Evolutionary conservation across 2,797 vertebrate genomes (phyloP).

Genomic region (Gouania willdenowi): DNA sequence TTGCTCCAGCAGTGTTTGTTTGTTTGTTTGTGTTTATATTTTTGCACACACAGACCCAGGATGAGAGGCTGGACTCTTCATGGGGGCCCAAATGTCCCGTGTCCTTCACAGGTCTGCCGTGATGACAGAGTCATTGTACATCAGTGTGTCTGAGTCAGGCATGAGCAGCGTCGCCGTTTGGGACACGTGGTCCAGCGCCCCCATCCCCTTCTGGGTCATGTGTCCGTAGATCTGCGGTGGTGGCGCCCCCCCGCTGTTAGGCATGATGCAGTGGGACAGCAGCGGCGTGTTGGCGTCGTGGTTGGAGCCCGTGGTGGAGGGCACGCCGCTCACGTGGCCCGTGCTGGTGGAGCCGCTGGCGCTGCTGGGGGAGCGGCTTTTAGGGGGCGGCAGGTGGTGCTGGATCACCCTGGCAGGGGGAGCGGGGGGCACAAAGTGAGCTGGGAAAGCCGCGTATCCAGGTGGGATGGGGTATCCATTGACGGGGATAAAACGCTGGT

Average conservation of each 20-base stretch:
- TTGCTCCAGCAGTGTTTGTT: slow-evolving; percentile 34
- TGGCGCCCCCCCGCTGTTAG: slow-evolving; percentile 67
- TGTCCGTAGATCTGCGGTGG: slow-evolving; percentile 82
- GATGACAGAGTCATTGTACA: slow-evolving; percentile 89
- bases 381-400: slow-evolving; percentile 96
- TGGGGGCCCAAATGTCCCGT: too few species aligned
- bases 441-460: slow-evolving; percentile 92
- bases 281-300: slow-evolving; percentile 96
- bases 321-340: slow-evolving; percentile 90
- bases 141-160: slow-evolving; percentile 80
- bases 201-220: slow-evolving; percentile 83
- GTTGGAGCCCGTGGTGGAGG: slow-evolving; percentile 94
- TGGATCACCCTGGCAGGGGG: slow-evolving; percentile 86
- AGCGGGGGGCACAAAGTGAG: slow-evolving; percentile 82
- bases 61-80: slow-evolving; percentile 15
- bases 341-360: slow-evolving; percentile 98
- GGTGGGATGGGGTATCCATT: slow-evolving; percentile 94
- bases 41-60: slow-evolving; percentile 15
- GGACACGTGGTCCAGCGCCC: slow-evolving; percentile 84
- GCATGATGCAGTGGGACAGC: slow-evolving; percentile 90
- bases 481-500: slow-evolving; percentile 94
- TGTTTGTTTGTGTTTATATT: slow-evolving; percentile 18
- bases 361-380: slow-evolving; percentile 96
- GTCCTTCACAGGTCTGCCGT: slow-evolving; percentile 87
- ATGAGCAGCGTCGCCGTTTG: slow-evolving; percentile 81